Base-by-base conservation (phyloP, 1,140 invertebrate genomes). In the Neodiprion pinetum region DNA sequence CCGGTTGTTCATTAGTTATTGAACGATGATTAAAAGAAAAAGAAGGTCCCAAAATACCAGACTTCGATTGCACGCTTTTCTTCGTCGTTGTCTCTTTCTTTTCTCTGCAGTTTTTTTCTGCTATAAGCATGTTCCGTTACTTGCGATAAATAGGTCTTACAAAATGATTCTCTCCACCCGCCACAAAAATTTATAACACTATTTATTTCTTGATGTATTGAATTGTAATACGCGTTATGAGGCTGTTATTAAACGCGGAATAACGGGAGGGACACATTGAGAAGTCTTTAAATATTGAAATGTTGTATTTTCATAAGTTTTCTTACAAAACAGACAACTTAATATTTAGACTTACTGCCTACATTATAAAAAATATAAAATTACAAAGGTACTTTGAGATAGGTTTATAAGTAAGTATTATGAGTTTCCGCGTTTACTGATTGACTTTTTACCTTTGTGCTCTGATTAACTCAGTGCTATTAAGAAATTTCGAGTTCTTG, bases 291-390 rank as follows among this genome's bases (percentile, higher is more conserved):
- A 61, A 14, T 61, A 61, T 61, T 61, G n/a, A 61, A 17, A 17
- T 9, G 53, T 14, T 61, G 53, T 61, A 61, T 61, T 61, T 61
- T 61, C 53, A 61, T 61, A 9, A 61, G n/a, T 61, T 61, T 61
- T 61, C 53, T 61, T 61, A 61, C 53, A 61, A 61, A 61, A 61
- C 9, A 61, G 53, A 61, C 53, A 61, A 61, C 53, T 61, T 61
- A 61, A 61, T 61, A 61, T 61, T 61, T 61, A 61, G 28, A 40
- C 53, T 17, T 61, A 23, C 67, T 50, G 10, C 48, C 0, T 48
- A 73, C 12, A 9, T 74, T 65, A 40, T 66, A 73, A 74, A 75
- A 77, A 77, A 70, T 74, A 73, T 79, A 72, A 79, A 76, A 78
- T 78, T 80, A 76, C 72, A 49, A 79, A 77, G 72, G 53, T 61